Evolutionary conservation across 2,113 vertebrate species (phyloP).

Genomic region (Sylvia atricapilla): DNA sequence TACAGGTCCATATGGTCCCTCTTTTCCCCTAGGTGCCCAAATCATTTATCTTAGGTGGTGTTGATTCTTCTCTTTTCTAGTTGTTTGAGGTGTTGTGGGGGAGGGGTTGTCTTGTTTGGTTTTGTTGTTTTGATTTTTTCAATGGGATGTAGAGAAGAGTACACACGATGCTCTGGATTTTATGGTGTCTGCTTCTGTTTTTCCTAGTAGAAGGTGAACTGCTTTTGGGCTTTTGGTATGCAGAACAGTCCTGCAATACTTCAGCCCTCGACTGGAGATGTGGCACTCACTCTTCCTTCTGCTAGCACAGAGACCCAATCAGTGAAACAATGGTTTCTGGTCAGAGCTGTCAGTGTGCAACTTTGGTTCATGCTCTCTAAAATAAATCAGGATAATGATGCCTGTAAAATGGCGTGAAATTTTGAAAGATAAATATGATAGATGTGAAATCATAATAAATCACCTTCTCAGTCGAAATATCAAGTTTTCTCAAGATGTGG

Average conservation of each 20-base stretch:
- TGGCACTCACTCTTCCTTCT: background rate
- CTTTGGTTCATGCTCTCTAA: background rate
- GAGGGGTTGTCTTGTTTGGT: background rate
- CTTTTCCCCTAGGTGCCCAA: background rate
- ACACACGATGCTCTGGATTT: background rate
- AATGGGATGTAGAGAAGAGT: background rate
- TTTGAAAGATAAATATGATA: background rate
- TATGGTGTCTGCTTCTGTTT: background rate
- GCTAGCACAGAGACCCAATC: background rate
- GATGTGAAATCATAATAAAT: background rate
- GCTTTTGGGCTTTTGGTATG: background rate
- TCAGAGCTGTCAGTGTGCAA: background rate
- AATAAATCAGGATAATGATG: background rate
- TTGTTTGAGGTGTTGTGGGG: rapidly evolving
- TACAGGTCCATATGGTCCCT: background rate
- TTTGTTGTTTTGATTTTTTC: background rate
- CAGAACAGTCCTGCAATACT: background rate
- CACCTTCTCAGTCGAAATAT: background rate
- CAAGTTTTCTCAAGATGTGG: background rate
- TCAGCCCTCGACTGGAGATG: background rate
- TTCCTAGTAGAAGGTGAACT: background rate
- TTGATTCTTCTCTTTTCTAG: background rate
- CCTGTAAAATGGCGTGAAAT: background rate
- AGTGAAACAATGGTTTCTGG: background rate
- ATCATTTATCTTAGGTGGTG: background rate